phyloP scores from a whole-genome alignment of 2,113 vertebrate genomes.

The Thinocorus orbignyianus region DNA sequence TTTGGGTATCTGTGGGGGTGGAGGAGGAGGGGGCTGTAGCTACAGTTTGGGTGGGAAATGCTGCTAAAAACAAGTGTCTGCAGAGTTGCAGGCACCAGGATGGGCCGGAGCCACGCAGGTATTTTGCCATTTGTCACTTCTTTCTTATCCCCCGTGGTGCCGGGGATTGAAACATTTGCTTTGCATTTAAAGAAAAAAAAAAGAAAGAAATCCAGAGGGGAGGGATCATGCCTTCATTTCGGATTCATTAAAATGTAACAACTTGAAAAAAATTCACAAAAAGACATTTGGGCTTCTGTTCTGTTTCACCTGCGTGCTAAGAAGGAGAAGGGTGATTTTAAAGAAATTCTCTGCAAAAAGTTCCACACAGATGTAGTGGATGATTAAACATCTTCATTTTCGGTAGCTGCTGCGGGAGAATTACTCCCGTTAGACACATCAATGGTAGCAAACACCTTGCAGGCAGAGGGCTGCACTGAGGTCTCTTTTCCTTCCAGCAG shows the following conservation, averaged over 20 bases:
- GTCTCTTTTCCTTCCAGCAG: conserved; percentile 13
- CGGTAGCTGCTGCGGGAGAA: conserved; percentile 21
- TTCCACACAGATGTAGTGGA: background rate
- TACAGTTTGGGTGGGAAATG: background rate
- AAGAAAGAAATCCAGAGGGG: background rate
- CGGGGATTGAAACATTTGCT: background rate
- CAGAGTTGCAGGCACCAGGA: background rate
- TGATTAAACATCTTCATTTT: conserved; percentile 54
- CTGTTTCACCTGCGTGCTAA: background rate
- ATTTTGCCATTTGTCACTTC: background rate
- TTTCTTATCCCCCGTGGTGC: background rate
- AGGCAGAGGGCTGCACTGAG: conserved; percentile 42
- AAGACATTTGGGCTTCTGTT: background rate
- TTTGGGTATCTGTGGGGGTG: background rate
- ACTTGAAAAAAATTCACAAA: background rate
- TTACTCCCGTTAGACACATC: conserved; percentile 26
- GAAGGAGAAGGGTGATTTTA: background rate
- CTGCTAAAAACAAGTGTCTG: background rate
- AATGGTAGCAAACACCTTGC: conserved; percentile 43
- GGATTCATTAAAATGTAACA: background rate
- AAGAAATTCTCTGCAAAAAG: background rate
- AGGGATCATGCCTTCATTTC: background rate
- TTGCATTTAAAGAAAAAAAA: background rate
- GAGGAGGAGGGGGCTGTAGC: background rate
- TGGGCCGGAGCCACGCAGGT: background rate